Evolutionary conservation across 2,888 invertebrate species (phyloP), one percentile per base, ranked within the genome.

Genomic region (Epistrophella euchroma): DNA sequence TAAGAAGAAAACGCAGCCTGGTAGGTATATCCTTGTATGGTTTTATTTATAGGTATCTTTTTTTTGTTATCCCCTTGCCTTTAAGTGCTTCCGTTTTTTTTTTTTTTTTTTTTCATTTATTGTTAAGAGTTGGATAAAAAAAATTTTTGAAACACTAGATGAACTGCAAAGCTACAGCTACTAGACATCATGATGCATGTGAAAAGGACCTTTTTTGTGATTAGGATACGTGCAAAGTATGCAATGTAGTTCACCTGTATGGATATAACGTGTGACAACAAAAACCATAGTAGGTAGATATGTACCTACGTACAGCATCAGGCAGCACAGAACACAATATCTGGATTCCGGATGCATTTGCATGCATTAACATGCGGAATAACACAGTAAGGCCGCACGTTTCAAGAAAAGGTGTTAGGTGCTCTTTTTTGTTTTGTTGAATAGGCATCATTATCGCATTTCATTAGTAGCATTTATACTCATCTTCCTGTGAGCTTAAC

Each of bases 401-500:
- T 85, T 55, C 70, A 62, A 76, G 32, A 32, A 68, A 80, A 35
- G 68, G 52, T 85, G 80, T 47, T 80, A 47, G 70, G 50, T 32
- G 58, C 15, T 47, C 80, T 85, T 79, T 79, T 72, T 11, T 55
- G 40, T 47, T 43, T 47, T 56, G 60, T 55, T 85, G 81, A 76
- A 85, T 85, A 85, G 81, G 73, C 76, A 56, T 85, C 85, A 81
- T 85, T 85, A 81, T 81, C 76, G 56, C 70, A 55, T 77, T 85
- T 81, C 72, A 77, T 81, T 85, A 84, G 71, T 58, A 45, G 43
- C 60, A 60, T 75, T 79, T 75, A 75, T 71, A 66, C 66, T 11
- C 17, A 47, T 58, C 66, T 80, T 84, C 55, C 66, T 75, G 75
- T 66, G 66, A 79, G 62, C 75, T 71, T 75, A 80, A 55, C 37